These are phyloP conservation scores for Lophura nycthemera DNA, from an alignment of 2,113 vertebrate genomes.

Conservation along the genomic window DNA sequence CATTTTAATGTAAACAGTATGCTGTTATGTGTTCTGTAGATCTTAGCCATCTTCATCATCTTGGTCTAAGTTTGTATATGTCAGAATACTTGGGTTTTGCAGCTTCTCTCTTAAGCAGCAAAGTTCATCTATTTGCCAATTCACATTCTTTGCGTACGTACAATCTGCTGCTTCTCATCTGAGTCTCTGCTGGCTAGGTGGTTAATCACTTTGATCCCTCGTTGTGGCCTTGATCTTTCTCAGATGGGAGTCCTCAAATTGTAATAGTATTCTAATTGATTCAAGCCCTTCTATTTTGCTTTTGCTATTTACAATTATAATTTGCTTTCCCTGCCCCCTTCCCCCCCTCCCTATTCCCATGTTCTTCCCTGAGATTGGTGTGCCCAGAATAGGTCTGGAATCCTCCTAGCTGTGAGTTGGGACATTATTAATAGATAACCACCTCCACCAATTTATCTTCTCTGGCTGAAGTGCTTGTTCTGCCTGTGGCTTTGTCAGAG, in stretches of 20 bases:
- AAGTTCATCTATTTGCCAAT: conserved; percentile 2
- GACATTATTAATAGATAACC: neutral
- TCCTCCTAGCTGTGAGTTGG: neutral
- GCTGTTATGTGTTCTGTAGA: neutral
- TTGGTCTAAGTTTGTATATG: conserved; percentile 16
- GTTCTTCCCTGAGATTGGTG: neutral
- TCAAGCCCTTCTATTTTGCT: conserved; percentile 17
- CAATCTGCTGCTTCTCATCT: conserved; percentile 9
- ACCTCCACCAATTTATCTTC: neutral
- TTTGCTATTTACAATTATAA: conserved; percentile 4
- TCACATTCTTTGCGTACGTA: neutral
- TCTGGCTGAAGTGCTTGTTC: neutral
- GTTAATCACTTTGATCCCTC: conserved; percentile 49
- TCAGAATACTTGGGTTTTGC: conserved; percentile 26
- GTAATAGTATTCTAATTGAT: conserved; percentile 37
- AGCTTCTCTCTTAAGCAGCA: neutral
- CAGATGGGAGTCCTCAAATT: neutral
- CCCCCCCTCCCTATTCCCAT: neutral
- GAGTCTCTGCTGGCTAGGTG: neutral
- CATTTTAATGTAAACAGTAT: neutral
- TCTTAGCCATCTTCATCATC: neutral
- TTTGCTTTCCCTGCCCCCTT: neutral
- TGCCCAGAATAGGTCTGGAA: neutral
- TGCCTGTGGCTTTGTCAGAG: neutral
- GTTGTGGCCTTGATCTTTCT: conserved; percentile 53